These are phyloP conservation scores for Hemicentrotus pulcherrimus DNA, from an alignment of 35 echinoderm and acorn worm species.

Conservation along the genomic window DNA sequence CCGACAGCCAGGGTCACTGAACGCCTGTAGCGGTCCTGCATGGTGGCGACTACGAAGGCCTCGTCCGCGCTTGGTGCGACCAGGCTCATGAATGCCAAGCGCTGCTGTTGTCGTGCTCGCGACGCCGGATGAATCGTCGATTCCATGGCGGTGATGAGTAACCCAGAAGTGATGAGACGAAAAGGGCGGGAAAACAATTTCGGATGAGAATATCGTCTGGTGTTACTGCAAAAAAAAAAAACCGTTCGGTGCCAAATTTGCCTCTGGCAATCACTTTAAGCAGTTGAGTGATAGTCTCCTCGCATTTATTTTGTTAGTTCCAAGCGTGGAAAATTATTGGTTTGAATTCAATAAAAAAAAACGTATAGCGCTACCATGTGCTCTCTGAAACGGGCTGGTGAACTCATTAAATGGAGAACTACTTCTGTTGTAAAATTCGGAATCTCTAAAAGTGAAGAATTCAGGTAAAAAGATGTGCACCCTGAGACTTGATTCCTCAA, in stretches of 20 bases:
- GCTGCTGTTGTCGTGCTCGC: background rate
- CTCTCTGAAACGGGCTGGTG: background rate
- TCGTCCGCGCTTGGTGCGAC: conserved; percentile 30
- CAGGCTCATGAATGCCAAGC: conserved; percentile 19
- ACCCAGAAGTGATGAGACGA: background rate
- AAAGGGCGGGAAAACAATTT: background rate
- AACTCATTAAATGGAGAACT: background rate
- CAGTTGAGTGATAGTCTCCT: background rate
- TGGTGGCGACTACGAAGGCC: conserved; percentile 20
- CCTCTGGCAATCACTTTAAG: background rate
- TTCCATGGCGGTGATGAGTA: background rate
- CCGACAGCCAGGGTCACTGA: conserved; percentile 31
- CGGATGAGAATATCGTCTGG: background rate
- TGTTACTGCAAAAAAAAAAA: background rate
- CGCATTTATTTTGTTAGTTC: background rate
- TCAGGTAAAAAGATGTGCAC: background rate
- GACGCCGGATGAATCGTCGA: conserved; percentile 17
- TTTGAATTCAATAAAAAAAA: background rate
- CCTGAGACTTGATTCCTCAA: background rate
- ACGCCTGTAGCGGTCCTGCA: background rate
- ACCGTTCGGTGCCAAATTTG: background rate
- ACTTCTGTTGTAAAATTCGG: background rate
- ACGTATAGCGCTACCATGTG: background rate
- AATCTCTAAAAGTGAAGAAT: background rate
- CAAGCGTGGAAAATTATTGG: background rate